Evolutionary conservation across 2,113 vertebrate species (phyloP), one percentile per base, ranked within the genome.

Genomic region (Nibea albiflora): DNA sequence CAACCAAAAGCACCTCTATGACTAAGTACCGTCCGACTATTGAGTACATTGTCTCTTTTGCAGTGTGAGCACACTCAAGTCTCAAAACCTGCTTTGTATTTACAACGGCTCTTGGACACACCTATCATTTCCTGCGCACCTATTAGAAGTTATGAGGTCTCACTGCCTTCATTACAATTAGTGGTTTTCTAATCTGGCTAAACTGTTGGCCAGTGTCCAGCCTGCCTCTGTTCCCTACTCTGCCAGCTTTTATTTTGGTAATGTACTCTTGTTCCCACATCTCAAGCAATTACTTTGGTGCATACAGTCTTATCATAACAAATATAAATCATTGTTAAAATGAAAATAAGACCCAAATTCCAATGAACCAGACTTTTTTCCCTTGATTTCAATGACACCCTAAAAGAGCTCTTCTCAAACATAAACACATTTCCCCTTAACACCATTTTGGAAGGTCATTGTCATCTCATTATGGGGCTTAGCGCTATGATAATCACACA

Each of bases 391-490:
- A 49, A 28, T 14, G 20, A 9, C 9, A 50, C 19, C 11, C 12
- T 20, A 16, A 50, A 63, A 47, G 12, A 9, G 14, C 24, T 22
- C 17, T 19, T 42, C 42, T 65, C 19, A 49, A 49, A 49, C n/a
- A 16, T 5, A 17, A 6, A 39, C 22, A 6, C 14, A 20, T 70
- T 63, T 54, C 42, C 35, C 31, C 17, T 46, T 12, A 46, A 26
- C 20, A 12, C 31, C 24, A 16, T 47, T 65, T 49, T 47, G 50
- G 77, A 71, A 79, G 67, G 49, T 79, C 57, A 71, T n/a, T 50
- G 47, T 63, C 76, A 71, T 54, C 67, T 64, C 52, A 63, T 56
- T 56, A 75, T 62, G 35, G 47, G 63, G 63, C 47, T 75, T 22
- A 69, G 42, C 1, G 5, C 22, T 14, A n/a, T 19, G 15, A 79